Evolutionary conservation across 1,140 invertebrate genomes (phyloP).

Genomic region (Drosophila persimilis): DNA sequence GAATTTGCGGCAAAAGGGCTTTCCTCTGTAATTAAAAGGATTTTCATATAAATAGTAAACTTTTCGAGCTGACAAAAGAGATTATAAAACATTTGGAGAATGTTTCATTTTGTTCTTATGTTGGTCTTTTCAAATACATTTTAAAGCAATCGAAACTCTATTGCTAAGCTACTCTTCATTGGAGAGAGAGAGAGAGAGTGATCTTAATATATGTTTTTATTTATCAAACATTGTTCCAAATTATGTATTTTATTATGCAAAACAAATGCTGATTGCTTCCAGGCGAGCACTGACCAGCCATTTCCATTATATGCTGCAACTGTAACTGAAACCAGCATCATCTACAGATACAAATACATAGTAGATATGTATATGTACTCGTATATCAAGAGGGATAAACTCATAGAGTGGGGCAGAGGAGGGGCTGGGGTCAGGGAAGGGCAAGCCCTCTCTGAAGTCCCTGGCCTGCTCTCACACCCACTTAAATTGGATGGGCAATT

Average conservation of each 20-base stretch:
- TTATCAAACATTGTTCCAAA: neutral
- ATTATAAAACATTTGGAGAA: constrained; percentile 14
- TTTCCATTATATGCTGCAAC: constrained; percentile 20
- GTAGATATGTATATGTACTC: no score
- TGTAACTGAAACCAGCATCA: constrained; percentile 8
- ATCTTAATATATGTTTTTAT: no score
- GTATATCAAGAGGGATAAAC: no score
- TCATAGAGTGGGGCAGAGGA: neutral
- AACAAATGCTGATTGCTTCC: constrained; percentile 26
- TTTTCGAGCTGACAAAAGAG: constrained; percentile 8
- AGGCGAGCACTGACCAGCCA: neutral
- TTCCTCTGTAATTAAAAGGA: constrained; percentile 34
- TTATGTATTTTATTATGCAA: constrained; percentile 29
- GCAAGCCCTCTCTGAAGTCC: neutral
- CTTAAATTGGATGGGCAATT: constrained; percentile 58
- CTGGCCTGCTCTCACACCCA: constrained; percentile 20
- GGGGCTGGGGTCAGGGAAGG: neutral
- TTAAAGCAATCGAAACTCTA: neutral
- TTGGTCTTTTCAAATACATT: neutral
- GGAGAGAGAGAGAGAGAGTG: no score
- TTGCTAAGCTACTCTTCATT: no score
- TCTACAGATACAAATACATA: neutral
- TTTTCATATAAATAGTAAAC: constrained; percentile 45
- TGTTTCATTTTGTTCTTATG: no score
- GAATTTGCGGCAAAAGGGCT: constrained; percentile 19